Evolutionary conservation across 2,113 vertebrate species (phyloP), one percentile per base, ranked within the genome.

Genomic region (Gnathonemus longibarbis): DNA sequence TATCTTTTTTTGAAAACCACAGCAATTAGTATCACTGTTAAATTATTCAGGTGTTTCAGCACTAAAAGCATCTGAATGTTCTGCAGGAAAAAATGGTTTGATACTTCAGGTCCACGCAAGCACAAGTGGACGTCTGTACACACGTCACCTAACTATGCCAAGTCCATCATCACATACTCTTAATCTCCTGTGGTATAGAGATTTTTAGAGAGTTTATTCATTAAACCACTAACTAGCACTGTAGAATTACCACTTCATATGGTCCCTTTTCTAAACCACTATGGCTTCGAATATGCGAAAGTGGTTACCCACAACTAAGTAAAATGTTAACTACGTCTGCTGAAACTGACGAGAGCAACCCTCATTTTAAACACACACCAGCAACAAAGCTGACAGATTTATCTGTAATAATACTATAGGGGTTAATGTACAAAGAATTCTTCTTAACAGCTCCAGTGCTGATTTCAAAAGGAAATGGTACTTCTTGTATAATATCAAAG

Each of bases 41-140:
- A 99, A 99, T 99, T 97, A 99, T 99, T 99, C 96, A 93, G 95
- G 91, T 15, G 94, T 93, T 95, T 96, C 94, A 92, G 93, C 90
- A 58, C 97, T 98, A 97, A 98, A 98, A 97, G 98, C 97, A 92
- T 88, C 77, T 93, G 94, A 95, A 95, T 96, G 94, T 95, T 90
- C 93, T 94, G 95, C 92, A 91, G 94, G 94, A 95, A 95, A 95
- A 94, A 39, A 42, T 27, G 93, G 91, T 93, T 35, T 93, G 91
- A 94, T 93, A 94, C 84, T 49, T 89, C 93, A 95, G 91, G 90
- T 89, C 83, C 92, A 84, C 46, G 58, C 27, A 58, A 49, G 70
- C 90, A 52, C 31, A 84, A 42, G 89, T 4, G 91, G 9, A 92
- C 62, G 88, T n/a, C 90, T 84, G 27, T 27, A 88, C 9, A 27